Evolutionary conservation across 2,113 vertebrate genomes (phyloP).

Genomic region (Oncorhynchus gorbuscha): DNA sequence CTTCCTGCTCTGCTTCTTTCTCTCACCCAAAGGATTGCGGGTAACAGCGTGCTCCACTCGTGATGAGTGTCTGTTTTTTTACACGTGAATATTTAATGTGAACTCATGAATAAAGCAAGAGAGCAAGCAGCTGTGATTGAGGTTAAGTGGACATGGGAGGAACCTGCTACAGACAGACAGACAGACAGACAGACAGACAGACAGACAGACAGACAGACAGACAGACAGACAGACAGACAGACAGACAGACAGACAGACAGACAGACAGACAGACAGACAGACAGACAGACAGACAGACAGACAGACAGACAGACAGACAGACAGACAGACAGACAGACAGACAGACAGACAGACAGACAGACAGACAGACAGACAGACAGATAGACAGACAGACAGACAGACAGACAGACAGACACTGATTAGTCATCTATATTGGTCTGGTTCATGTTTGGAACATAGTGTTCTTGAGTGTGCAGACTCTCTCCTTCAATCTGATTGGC

Average conservation of each 20-base stretch:
- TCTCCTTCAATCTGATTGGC: slow-evolving; percentile 6
- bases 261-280: too few relatives aligned
- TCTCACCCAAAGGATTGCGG: slow-evolving; percentile 49
- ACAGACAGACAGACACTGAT: not conserved
- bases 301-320: too few relatives aligned
- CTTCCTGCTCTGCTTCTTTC: slow-evolving; percentile 23
- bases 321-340: too few relatives aligned
- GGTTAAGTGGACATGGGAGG: slow-evolving; percentile 67
- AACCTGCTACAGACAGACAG: slow-evolving; percentile 24
- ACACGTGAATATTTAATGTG: slow-evolving; percentile 75
- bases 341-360: too few relatives aligned
- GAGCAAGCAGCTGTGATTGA: slow-evolving; percentile 69
- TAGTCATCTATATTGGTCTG: slow-evolving; percentile 12
- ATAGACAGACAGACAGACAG: too few relatives aligned
- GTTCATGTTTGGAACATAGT: slow-evolving; percentile 44
- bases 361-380: too few relatives aligned
- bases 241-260: too few relatives aligned
- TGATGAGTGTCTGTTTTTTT: slow-evolving; percentile 50
- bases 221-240: too few relatives aligned
- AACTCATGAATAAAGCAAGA: slow-evolving; percentile 72
- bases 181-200: too few relatives aligned
- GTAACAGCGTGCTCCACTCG: slow-evolving; percentile 25
- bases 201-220: too few relatives aligned
- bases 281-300: too few relatives aligned
- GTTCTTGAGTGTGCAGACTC: slow-evolving; percentile 46